Base-by-base conservation (phyloP, 2,888 invertebrate genomes). In the Leucoma salicis region DNA sequence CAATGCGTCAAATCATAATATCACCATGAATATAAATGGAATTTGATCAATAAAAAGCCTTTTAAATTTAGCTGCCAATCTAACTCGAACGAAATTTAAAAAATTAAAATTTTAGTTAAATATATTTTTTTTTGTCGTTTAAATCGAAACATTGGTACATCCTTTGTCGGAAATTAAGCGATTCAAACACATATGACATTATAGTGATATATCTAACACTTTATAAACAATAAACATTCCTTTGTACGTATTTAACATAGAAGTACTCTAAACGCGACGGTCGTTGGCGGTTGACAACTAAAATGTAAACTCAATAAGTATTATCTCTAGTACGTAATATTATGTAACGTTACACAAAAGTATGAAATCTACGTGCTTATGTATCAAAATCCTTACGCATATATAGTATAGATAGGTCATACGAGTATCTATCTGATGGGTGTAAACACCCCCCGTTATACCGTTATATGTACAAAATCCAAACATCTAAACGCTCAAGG, bases 361-460 rank as follows among this genome's bases (percentile, higher is more conserved):
- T 77, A 76, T 62, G 67, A 77, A 76, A 76, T 71, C 74, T 77
- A 78, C 66, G 55, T 65, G 64, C 58, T 71, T 56, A 56, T 42
- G 39, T 71, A 75, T 63, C 49, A 57, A 66, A 71, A 57, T 60
- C 47, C 67, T 71, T 71, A 74, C 47, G 53, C 58, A 40, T 59
- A 59, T 38, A 51, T 31, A 37, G 35, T 46, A 42, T 43, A 48
- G 29, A 31, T 66, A 63, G 51, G 48, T 60, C 52, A 40, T 44
- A n/a, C n/a, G n/a, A n/a, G n/a, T n/a, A n/a, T n/a, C n/a, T n/a
- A n/a, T n/a, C n/a, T n/a, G n/a, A n/a, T n/a, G n/a, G n/a, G n/a
- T n/a, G n/a, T n/a, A n/a, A n/a, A n/a, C n/a, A n/a, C n/a, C n/a
- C n/a, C n/a, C n/a, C n/a, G n/a, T n/a, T n/a, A n/a, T n/a, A n/a